Evolutionary conservation across 1,140 invertebrate species (phyloP), one percentile per base, ranked within the genome.

Genomic region (Philotrypesis tridentata): DNA sequence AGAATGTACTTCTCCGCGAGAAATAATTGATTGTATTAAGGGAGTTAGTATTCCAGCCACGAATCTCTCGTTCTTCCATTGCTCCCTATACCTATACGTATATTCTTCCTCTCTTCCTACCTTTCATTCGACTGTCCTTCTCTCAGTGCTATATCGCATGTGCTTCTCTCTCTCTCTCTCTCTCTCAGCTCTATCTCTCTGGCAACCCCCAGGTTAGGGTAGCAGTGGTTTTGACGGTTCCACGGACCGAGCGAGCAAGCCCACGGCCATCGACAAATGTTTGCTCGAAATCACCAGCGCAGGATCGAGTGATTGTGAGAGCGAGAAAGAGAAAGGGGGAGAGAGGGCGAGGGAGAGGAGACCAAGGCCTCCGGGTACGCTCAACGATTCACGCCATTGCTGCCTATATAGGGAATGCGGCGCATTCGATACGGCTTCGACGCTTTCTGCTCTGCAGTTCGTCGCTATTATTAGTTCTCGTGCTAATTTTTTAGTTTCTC

Each of bases 11-110:
- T 23, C 40, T 23, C 27, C 87, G 84, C 85, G 85, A 86, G 87
- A 89, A 90, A 91, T 89, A 91, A 90, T 90, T 91, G 89, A 91
- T 91, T 90, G 89, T 90, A 90, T 91, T 90, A 91, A 87, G 86
- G 84, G 88, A 90, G 88, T 91, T 91, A 88, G 90, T 91, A 91
- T 91, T 91, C 90, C 82, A 83, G 78, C 76, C 85, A 86, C 85
- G 87, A 88, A 90, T 89, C 89, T 86, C 87, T 31, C 25, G 11
- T 43, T 73, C 27, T 27, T 4, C 31, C 55, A 81, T 61, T 60
- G 40, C 60, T 11, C 11, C n/a, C 17, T 21, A 25, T n/a, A 48
- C 61, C n/a, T 82, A 76, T 83, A 55, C 31, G 25, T 27, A 21
- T 79, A 84, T 85, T 84, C 81, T 60, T 79, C 79, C 77, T 83